Conservation (phyloP, 2,797 vertebrate genomes). For the Sebastes ruberrimus region DNA sequence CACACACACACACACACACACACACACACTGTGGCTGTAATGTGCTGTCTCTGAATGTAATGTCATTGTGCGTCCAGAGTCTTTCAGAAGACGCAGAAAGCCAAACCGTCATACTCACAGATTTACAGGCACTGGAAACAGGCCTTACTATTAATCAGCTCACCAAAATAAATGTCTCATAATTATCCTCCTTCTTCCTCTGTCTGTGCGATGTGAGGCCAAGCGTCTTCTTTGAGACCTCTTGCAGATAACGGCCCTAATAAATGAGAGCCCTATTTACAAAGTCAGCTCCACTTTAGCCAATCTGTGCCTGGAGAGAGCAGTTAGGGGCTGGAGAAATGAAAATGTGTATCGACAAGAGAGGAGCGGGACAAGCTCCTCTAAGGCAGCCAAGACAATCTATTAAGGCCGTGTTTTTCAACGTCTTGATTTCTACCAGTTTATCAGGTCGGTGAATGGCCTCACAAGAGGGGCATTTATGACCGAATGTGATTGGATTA, state of each 20-base stretch:
- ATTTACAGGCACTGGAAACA: slow-evolving; percentile 86
- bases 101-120: slow-evolving; percentile 88
- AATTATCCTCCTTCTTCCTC: slow-evolving; percentile 81
- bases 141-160: slow-evolving; percentile 82
- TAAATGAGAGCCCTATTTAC: slow-evolving; percentile 85
- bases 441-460: slow-evolving; percentile 78
- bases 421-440: slow-evolving; percentile 80
- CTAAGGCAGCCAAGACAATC: slow-evolving; percentile 77
- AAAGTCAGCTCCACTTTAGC: slow-evolving; percentile 83
- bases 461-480: slow-evolving; percentile 73
- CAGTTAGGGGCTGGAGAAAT: slow-evolving; percentile 75
- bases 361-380: slow-evolving; percentile 70
- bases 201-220: slow-evolving; percentile 67
- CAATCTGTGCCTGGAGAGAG: slow-evolving; percentile 76
- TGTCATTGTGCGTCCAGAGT: slow-evolving; percentile 76
- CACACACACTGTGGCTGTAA: slow-evolving; percentile 67
- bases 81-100: slow-evolving; percentile 91
- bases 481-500: slow-evolving; percentile 84
- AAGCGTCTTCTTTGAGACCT: slow-evolving; percentile 80
- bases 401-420: slow-evolving; percentile 81
- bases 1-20: slow-evolving; percentile 75
- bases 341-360: slow-evolving; percentile 75
- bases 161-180: slow-evolving; percentile 89
- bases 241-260: slow-evolving; percentile 81
- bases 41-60: slow-evolving; percentile 66